Conservation (phyloP, 2,888 invertebrate genomes). For the Eucriotettix oculatus region DNA sequence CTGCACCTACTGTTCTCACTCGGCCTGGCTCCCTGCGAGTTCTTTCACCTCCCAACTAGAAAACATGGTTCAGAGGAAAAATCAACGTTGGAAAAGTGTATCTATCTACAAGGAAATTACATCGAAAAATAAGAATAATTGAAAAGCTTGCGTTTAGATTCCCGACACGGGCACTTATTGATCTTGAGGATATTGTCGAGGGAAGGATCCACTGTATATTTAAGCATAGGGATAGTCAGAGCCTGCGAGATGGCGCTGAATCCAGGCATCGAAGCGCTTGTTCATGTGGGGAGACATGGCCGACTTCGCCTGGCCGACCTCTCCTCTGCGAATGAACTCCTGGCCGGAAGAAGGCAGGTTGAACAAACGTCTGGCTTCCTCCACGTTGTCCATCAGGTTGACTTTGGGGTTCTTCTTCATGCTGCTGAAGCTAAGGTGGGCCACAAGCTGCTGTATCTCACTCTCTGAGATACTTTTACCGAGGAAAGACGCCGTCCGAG, state of each 20-base stretch:
- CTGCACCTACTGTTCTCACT: too few relatives aligned
- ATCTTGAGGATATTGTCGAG: too few relatives aligned
- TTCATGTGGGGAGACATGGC: not conserved
- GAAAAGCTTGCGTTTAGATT: too few relatives aligned
- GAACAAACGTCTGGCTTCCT: slow-evolving; percentile 8
- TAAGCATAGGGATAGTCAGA: not conserved
- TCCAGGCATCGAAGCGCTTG: not conserved
- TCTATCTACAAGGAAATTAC: too few relatives aligned
- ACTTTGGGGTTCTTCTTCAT: slow-evolving; percentile 34
- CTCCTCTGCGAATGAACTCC: not conserved
- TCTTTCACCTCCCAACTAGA: too few relatives aligned
- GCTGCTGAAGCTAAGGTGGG: slow-evolving; percentile 24
- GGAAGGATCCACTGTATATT: too few relatives aligned
- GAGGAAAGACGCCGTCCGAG: not conserved
- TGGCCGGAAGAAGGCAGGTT: not conserved
- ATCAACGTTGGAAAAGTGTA: too few relatives aligned
- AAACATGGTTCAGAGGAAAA: too few relatives aligned
- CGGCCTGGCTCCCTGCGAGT: too few relatives aligned
- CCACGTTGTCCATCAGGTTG: slow-evolving; percentile 22
- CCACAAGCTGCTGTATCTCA: not conserved
- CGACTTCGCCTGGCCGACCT: not conserved
- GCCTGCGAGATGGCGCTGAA: not conserved
- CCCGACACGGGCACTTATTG: too few relatives aligned
- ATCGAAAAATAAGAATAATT: too few relatives aligned
- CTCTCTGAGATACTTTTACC: not conserved